Evolutionary conservation across 2,797 vertebrate species (phyloP), one percentile per base, ranked within the genome.

Genomic region (Botia kubotai): DNA sequence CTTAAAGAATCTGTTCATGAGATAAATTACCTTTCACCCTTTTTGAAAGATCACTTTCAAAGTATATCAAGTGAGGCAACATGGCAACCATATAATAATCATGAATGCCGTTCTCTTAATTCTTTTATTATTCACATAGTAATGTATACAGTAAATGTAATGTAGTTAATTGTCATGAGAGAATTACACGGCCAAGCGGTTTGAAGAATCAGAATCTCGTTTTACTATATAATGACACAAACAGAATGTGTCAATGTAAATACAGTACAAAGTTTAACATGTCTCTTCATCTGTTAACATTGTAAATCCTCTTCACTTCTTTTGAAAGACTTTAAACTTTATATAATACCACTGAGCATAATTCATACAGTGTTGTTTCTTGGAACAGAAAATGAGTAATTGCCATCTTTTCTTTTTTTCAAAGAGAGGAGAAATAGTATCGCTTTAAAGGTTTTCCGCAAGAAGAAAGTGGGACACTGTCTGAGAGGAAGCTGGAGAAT

Each of bases 1-100:
- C 43, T 46, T 46, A 46, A 75, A 63, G 72, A 75, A 63, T 63
- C 43, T 19, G 17, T 77, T 55, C 50, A 77, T 77, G 57, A 46
- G 66, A 26, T 68, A 67, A 58, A 67, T 68, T 52, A 21, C 36
- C 66, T 46, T 43, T 43, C 39, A 1, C 43, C 43, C 43, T 46
- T 46, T 46, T 46, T 48, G 53, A 69, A 60, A 33, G 19, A 77
- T 77, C 52, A 36, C 21, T n/a, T 76, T 55, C n/a, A 68, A 2
- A 68, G 13, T 39, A 53, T 21, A 33, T 60, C 66, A 77, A 69
- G 66, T 13, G 21, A 69, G 39, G 68, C 66, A 58, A 29, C 68
- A 77, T 60, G 53, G 66, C 14, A 77, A 19, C 36, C 21, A 10
- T 66, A 26, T 48, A 46, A 29, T 69, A 68, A 77, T 43, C 39